A percentile compares a stretch with the other conserved stretches of the same genome.
phyloP scores from a whole-genome alignment of 2,888 invertebrate species.

The Drosophila dives region DNA sequence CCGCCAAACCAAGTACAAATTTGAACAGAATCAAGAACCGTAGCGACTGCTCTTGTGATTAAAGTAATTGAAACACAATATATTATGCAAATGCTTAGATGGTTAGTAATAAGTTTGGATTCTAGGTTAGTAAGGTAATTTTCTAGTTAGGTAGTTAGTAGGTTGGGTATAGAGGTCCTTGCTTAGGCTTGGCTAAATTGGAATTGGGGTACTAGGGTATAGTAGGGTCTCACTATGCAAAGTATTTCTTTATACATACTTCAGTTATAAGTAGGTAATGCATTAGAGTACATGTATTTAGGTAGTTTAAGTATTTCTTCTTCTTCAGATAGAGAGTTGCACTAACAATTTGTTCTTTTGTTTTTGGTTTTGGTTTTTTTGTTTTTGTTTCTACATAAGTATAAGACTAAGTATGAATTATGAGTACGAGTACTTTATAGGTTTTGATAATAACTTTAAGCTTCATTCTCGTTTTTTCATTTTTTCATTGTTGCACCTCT shows the following conservation, averaged over 20 bases:
- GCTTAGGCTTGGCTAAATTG: slow-evolving; percentile 51
- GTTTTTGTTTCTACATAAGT: slow-evolving; percentile 15
- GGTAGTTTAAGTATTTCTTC: slow-evolving; percentile 38
- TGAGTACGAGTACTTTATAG: slow-evolving; percentile 61
- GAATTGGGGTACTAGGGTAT: slow-evolving; percentile 23
- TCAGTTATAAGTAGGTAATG: slow-evolving; percentile 22
- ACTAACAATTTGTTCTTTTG: slow-evolving; percentile 49
- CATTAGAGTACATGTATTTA: slow-evolving; percentile 38
- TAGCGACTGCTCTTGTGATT: slow-evolving; percentile 37
- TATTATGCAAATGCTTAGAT: slow-evolving; percentile 53
- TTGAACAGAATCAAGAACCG: slow-evolving; percentile 35
- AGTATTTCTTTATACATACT: slow-evolving; percentile 34
- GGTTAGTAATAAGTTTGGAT: slow-evolving; percentile 16
- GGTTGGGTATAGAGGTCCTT: slow-evolving; percentile 59
- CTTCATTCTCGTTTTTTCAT: slow-evolving; percentile 35
- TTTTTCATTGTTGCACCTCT: slow-evolving; percentile 17
- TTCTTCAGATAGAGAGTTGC: slow-evolving; percentile 43
- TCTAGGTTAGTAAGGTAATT: slow-evolving; percentile 34
- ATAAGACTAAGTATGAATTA: slow-evolving; percentile 48
- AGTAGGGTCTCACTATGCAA: slow-evolving; percentile 23
- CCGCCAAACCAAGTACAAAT: slow-evolving; percentile 13
- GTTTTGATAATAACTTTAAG: slow-evolving; percentile 69
- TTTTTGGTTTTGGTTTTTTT: neutral
- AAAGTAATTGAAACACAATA: slow-evolving; percentile 54
- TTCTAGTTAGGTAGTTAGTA: slow-evolving; percentile 66